Evolutionary conservation across 1,140 invertebrate genomes (phyloP).

Genomic region (Aradophagus sp.): DNA sequence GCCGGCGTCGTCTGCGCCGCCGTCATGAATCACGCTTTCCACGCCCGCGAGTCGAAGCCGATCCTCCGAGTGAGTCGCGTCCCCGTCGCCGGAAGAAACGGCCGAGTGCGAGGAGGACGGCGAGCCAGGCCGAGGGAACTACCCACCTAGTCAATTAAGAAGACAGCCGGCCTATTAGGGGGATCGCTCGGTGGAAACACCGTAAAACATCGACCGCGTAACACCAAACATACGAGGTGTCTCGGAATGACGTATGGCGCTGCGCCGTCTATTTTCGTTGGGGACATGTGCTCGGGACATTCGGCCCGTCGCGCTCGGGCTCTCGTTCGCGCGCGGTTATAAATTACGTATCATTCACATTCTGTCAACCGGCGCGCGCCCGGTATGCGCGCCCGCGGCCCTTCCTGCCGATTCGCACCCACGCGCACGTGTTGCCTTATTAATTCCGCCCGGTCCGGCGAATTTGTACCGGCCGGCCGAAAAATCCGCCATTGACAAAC

Average conservation of each 20-base stretch:
- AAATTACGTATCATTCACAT: slow-evolving; percentile 63
- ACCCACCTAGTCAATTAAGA: slow-evolving; percentile 66
- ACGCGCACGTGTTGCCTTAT: slow-evolving; percentile 42
- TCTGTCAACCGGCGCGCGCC: slow-evolving; percentile 51
- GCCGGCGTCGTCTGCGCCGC: slow-evolving; percentile 14
- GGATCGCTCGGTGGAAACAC: slow-evolving; percentile 44
- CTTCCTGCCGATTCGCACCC: slow-evolving; percentile 39
- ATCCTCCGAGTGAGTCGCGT: slow-evolving; percentile 15
- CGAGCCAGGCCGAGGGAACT: slow-evolving; percentile 16
- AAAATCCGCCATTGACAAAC: slow-evolving; percentile 42
- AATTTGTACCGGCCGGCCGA: slow-evolving; percentile 38
- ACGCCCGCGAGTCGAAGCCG: slow-evolving; percentile 43
- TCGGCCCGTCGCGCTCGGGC: slow-evolving; percentile 27
- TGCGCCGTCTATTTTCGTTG: slow-evolving; percentile 48
- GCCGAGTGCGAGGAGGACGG: neutral
- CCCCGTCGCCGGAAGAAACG: neutral
- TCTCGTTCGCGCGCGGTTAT: slow-evolving; percentile 47
- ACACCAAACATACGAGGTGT: slow-evolving; percentile 61
- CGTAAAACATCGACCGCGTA: slow-evolving; percentile 61
- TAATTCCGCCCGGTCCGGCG: slow-evolving; percentile 39
- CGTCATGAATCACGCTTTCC: slow-evolving; percentile 52
- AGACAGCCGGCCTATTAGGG: slow-evolving; percentile 65
- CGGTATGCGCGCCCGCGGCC: slow-evolving; percentile 23
- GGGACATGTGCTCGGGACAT: slow-evolving; percentile 51
- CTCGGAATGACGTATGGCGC: slow-evolving; percentile 59